Base-by-base conservation (phyloP, 2,888 invertebrate species). In the Phlogophora meticulosa region DNA sequence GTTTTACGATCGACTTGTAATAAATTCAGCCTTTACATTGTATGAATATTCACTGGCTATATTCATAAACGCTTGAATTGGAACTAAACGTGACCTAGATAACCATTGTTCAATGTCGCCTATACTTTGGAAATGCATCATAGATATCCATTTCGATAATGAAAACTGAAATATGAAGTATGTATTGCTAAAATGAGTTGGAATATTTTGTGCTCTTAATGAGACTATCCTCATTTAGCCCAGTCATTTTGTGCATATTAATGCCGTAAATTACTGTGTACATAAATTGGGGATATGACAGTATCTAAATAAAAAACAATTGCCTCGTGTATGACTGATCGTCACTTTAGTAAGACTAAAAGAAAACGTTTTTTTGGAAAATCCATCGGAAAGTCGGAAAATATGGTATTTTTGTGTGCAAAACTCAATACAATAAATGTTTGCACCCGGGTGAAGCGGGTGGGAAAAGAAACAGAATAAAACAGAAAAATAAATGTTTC, bases 1-100 rank as follows among this genome's bases (percentile, higher is more conserved):
- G 66, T 75, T 84, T 82, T 80, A 84, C 70, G 81, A 72, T 64
- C 63, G 42, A 72, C 73, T 49, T 43, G 77, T 76, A 75, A 72
- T 78, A 74, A 74, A 83, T 72, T 52, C 38, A 34, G 55, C 34
- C 60, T 51, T 32, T 60, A 81, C 75, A 80, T 70, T 78, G 75
- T 80, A 78, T 73, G 68, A 72, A 73, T 72, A 70, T 73, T 69
- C 64, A 67, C 62, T 45, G 43, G 38, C 9, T 70, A 66, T 68
- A 68, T 69, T 76, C 65, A 64, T 66, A 71, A 72, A 55, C 53
- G 63, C 65, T 76, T 70, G 59, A 57, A 70, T 68, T 59, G 22
- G 49, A 68, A 51, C 68, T 67, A 70, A 72, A 55, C 64, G 46
- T 64, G 69, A 64, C 72, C 79, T 43, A 72, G 32, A 71, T 76